phyloP scores from a whole-genome alignment of 2,888 invertebrate species.

The Diachrysia chrysitis region DNA sequence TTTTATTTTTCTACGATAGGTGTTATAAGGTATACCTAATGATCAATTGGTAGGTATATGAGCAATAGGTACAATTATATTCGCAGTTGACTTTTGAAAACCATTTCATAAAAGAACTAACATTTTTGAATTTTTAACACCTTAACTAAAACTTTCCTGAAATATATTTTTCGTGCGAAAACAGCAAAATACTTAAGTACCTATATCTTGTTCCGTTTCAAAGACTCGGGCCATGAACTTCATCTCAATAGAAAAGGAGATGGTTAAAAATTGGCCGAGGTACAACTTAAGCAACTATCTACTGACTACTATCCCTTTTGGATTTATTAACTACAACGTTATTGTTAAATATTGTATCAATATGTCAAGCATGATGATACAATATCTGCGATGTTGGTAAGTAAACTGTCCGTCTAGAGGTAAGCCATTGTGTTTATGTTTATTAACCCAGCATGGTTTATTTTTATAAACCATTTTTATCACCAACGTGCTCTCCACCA shows the following conservation, averaged over 20 bases:
- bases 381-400: too few relatives aligned
- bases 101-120: background rate
- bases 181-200: background rate
- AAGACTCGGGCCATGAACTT: slow-evolving; percentile 29
- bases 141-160: background rate
- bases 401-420: too few relatives aligned
- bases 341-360: too few relatives aligned
- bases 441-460: background rate
- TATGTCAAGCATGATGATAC: too few relatives aligned
- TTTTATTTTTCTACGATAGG: background rate
- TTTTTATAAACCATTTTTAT: background rate
- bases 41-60: too few relatives aligned
- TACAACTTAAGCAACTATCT: background rate
- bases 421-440: background rate
- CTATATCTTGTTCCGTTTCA: background rate
- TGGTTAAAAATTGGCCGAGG: slow-evolving; percentile 20
- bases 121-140: too few relatives aligned
- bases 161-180: background rate
- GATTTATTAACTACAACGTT: background rate
- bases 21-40: too few relatives aligned
- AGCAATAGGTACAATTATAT: too few relatives aligned
- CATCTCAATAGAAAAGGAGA: slow-evolving; percentile 17
- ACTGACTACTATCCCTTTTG: background rate
- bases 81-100: background rate
- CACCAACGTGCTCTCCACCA: background rate